A percentile compares a stretch with the other conserved stretches of the same genome.
Evolutionary conservation across 1,140 invertebrate species (phyloP).

Genomic region (Aphelenchoides fujianensis): DNA sequence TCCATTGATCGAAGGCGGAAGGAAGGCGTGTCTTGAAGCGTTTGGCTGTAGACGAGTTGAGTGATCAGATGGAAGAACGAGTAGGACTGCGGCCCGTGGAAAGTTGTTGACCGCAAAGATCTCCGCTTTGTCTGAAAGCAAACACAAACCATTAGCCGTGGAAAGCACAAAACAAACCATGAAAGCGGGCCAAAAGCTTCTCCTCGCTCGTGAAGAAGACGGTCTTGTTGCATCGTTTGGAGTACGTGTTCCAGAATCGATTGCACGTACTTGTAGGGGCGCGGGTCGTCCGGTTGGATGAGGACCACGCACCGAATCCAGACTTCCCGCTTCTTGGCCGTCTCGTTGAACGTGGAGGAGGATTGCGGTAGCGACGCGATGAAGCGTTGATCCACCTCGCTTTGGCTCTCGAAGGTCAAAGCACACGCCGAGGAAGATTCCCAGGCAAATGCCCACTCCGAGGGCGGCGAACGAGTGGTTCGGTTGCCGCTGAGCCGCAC

Average conservation of each 20-base stretch:
- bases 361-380: constrained; percentile 4
- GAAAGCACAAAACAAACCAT: not conserved
- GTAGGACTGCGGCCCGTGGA: constrained; percentile 18
- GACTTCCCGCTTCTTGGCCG: constrained; percentile 4
- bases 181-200: constrained; percentile 17
- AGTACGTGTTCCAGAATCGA: constrained; percentile 24
- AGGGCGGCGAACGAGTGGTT: constrained; percentile 10
- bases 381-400: constrained; percentile 24
- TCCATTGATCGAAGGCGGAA: constrained; percentile 20
- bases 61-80: constrained; percentile 22
- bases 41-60: constrained; percentile 15
- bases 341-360: constrained; percentile 2
- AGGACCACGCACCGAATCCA: constrained; percentile 26
- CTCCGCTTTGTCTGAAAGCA: constrained; percentile 25
- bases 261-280: constrained; percentile 17
- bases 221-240: constrained; percentile 30
- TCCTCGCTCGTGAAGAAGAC: constrained; percentile 21
- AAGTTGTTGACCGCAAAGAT: constrained; percentile 18
- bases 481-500: not conserved
- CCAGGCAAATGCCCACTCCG: constrained; percentile 17
- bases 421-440: constrained; percentile 21
- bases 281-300: constrained; percentile 10
- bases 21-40: not conserved
- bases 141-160: not conserved
- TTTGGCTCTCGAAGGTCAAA: constrained; percentile 25